Evolutionary conservation across 2,113 vertebrate species (phyloP), one percentile per base, ranked within the genome.

Genomic region (Chinchilla lanigera): DNA sequence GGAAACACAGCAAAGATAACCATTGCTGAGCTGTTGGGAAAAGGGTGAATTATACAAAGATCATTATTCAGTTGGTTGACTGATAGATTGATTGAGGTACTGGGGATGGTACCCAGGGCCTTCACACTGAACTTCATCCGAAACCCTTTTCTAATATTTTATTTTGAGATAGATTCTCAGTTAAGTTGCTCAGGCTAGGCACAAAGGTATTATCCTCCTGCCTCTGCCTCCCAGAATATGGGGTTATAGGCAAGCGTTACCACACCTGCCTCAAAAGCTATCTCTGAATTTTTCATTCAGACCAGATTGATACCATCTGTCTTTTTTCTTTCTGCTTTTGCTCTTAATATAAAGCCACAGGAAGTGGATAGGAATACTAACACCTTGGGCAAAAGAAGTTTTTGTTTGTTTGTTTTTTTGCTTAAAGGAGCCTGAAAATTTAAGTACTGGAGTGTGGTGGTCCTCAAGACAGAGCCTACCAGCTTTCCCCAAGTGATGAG

Each of bases 391-490:
- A 77, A 67, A 93, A 4, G 38, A 9, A 35, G 7, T 14, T 30
- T 30, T 28, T 3, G 2, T 63, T 30, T 33, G 33, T 33, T 65
- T 30, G 33, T 26, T 50, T 38, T 56, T 22, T n/a, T 47, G 17
- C 13, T 52, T 14, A 12, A 44, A 44, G 67, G 22, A 44, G 33
- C 1, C 24, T 28, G 26, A 81, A 10, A 77, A 14, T 52, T 5
- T 41, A 88, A 63, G n/a, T 26, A 5, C 3, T 50, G 12, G 14
- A 50, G 12, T 10, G 28, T 0, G 4, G 35, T 44, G 7, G 2
- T 86, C 80, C 19, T 89, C 20, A 86, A 52, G 67, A 22, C 26
- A 58, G 44, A n/a, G 16, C 11, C 3, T 10, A 28, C 13, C 19
- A 7, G 20, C 0, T 50, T 60, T 71, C 8, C 19, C 33, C 54